phyloP scores from a whole-genome alignment of 1,140 invertebrate species.

The Littorina saxatilis region DNA sequence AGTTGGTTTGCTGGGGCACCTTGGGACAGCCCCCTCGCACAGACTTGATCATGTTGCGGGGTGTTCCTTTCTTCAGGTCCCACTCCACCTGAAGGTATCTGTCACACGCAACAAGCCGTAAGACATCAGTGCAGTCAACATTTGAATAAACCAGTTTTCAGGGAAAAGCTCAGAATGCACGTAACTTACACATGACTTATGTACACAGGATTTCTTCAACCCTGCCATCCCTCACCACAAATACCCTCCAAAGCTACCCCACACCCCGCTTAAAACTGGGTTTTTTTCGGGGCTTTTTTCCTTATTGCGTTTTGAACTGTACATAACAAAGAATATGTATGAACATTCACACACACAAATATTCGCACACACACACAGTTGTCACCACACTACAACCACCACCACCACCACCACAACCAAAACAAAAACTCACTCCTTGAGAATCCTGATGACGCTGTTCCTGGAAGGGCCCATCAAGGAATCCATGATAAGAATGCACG shows the following conservation, averaged over 20 bases:
- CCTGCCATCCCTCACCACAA: no score
- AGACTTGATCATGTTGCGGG: slow-evolving; percentile 70
- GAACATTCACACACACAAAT: no score
- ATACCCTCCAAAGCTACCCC: no score
- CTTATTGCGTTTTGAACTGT: no score
- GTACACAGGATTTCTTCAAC: no score
- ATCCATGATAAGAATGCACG: slow-evolving; percentile 96
- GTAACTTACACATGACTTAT: background rate
- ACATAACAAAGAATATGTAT: no score
- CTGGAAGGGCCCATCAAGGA: slow-evolving; percentile 89
- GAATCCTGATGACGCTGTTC: slow-evolving; percentile 87
- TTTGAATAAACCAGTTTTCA: background rate
- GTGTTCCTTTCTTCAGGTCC: slow-evolving; percentile 82
- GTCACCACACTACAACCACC: no score
- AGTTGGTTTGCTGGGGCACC: slow-evolving; percentile 97
- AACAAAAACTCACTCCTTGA: slow-evolving; percentile 78
- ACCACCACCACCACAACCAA: no score
- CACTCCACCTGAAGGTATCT: slow-evolving; percentile 92
- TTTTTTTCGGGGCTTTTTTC: no score
- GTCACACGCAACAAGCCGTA: background rate
- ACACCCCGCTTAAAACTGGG: no score
- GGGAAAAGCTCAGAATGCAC: background rate
- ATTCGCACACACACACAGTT: no score
- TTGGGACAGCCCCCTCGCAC: slow-evolving; percentile 85
- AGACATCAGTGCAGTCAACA: background rate